A percentile compares a stretch with the other conserved stretches of the same genome.
phyloP scores from a whole-genome alignment of 2,888 invertebrate genomes.

The Oligia strigilis region DNA sequence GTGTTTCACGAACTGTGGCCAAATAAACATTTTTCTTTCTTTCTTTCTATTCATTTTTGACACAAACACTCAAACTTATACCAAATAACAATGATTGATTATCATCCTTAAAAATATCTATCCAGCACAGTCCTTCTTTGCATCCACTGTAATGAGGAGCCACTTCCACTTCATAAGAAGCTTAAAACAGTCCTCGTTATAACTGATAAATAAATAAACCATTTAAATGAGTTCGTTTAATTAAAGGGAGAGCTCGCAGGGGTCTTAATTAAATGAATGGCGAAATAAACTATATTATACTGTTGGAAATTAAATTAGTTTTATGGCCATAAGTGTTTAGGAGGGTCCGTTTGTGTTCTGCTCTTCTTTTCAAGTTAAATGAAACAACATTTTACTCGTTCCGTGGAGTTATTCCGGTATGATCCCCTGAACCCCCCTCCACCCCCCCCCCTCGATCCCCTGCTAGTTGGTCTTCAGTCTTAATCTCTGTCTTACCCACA shows the following conservation, averaged over 20 bases:
- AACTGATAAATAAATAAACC: slow-evolving; percentile 32
- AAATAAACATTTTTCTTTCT: too few relatives aligned
- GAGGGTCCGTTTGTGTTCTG: not conserved
- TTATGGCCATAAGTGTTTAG: not conserved
- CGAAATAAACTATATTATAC: slow-evolving; percentile 22
- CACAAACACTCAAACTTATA: not conserved
- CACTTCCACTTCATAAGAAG: not conserved
- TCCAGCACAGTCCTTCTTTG: not conserved
- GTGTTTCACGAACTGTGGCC: too few relatives aligned
- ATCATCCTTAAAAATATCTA: not conserved
- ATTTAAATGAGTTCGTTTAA: slow-evolving; percentile 28
- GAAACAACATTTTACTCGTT: too few relatives aligned
- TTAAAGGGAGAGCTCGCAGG: slow-evolving; percentile 26
- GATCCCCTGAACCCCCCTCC: too few relatives aligned
- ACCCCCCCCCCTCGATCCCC: too few relatives aligned
- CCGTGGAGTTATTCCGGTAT: too few relatives aligned
- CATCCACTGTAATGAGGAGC: not conserved
- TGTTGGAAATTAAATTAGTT: slow-evolving; percentile 34
- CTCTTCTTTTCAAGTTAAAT: not conserved
- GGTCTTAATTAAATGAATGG: slow-evolving; percentile 39
- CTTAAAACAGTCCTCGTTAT: slow-evolving; percentile 24
- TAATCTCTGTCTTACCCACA: too few relatives aligned
- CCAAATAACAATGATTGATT: not conserved
- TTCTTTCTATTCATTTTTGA: not conserved
- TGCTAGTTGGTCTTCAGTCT: too few relatives aligned